A percentile compares a stretch with the other conserved stretches of the same genome.
Conservation (phyloP, 2,888 invertebrate genomes). For the Thera britannica region DNA sequence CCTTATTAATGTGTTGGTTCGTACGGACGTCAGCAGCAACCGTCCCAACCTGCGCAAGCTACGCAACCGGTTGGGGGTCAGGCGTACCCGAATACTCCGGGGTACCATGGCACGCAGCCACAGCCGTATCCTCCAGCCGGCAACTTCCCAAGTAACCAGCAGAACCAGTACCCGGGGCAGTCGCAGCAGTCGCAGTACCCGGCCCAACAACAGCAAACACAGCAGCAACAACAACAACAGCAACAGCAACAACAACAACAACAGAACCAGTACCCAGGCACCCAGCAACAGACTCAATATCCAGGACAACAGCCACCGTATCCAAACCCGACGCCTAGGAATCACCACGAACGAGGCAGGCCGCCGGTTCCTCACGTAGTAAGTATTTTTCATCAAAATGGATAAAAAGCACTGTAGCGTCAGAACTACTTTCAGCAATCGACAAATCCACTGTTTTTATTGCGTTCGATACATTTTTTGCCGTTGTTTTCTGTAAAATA, state of each 20-base stretch:
- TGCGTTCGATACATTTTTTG: no score
- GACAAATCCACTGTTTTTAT: neutral
- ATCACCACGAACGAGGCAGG: conserved; percentile 82
- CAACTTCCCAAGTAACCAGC: conserved; percentile 81
- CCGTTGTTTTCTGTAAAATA: no score
- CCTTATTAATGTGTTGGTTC: conserved; percentile 85
- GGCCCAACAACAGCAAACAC: conserved; percentile 50
- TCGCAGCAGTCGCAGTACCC: conserved; percentile 56
- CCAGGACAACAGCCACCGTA: conserved; percentile 65
- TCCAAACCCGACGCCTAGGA: conserved; percentile 79
- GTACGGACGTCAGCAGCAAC: conserved; percentile 86
- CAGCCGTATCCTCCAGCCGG: conserved; percentile 80
- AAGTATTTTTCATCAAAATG: conserved; percentile 28
- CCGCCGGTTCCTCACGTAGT: conserved; percentile 82
- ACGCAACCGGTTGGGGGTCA: conserved; percentile 82
- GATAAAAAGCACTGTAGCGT: neutral
- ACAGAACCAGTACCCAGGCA: conserved; percentile 32
- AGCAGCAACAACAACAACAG: conserved; percentile 57
- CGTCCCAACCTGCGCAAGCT: conserved; percentile 83
- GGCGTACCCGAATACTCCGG: conserved; percentile 82
- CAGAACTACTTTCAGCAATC: neutral
- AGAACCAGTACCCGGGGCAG: conserved; percentile 67
- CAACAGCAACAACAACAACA: conserved; percentile 56
- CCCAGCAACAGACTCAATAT: conserved; percentile 49
- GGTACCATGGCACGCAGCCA: conserved; percentile 84